phyloP scores from a whole-genome alignment of 2,797 vertebrate genomes.

The Periparus ater region DNA sequence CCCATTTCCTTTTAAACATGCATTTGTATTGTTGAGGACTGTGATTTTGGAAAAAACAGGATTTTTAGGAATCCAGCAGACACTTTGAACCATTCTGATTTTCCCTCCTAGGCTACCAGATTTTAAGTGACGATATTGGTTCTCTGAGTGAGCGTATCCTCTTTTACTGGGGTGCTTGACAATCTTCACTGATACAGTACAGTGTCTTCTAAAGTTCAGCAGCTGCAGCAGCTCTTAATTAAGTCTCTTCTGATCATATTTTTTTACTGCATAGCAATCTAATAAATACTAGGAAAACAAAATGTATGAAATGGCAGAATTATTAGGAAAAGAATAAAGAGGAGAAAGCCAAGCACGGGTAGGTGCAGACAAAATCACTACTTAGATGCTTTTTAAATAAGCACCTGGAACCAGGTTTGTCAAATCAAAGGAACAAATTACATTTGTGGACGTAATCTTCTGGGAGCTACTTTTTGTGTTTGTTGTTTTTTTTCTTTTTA shows the following conservation, averaged over 20 bases:
- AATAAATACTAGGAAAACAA: background rate
- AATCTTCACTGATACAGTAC: background rate
- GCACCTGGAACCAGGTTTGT: background rate
- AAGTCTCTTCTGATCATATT: background rate
- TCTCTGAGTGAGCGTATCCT: background rate
- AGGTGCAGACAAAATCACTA: background rate
- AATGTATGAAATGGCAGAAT: background rate
- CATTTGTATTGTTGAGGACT: background rate
- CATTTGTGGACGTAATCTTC: background rate
- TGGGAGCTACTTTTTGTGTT: background rate
- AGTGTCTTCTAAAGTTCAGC: background rate
- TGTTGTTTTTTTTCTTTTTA: background rate
- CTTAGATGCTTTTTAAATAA: background rate
- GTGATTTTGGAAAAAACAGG: background rate
- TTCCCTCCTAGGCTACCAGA: background rate
- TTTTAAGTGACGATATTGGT: background rate
- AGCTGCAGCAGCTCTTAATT: background rate
- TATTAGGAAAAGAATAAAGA: background rate
- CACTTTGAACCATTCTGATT: background rate
- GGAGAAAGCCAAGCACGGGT: background rate
- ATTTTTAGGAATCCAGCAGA: background rate
- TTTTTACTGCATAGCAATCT: background rate
- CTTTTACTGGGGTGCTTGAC: background rate
- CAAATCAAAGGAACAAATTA: slow-evolving; percentile 26
- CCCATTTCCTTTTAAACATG: background rate